A percentile compares a stretch with the other conserved stretches of the same genome.
These are phyloP conservation scores for Laticauda laticaudata DNA, from an alignment of 2,113 vertebrate genomes.

Conservation along the genomic window DNA sequence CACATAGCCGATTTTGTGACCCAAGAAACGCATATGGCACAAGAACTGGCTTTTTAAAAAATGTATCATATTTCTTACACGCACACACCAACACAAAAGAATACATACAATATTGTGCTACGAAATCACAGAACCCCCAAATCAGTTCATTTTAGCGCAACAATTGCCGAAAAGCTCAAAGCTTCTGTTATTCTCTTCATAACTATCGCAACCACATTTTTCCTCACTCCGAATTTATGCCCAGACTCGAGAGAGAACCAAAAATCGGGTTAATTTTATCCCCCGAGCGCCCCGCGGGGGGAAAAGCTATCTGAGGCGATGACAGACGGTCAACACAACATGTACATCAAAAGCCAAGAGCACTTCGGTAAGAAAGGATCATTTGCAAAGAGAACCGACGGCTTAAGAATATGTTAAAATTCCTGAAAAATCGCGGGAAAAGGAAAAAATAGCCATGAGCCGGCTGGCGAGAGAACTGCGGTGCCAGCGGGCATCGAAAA, in stretches of 20 bases:
- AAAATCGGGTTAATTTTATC: background rate
- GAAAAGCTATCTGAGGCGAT: background rate
- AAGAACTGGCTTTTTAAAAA: background rate
- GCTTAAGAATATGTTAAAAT: background rate
- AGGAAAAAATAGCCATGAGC: background rate
- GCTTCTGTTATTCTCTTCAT: background rate
- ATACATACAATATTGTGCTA: background rate
- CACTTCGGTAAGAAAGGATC: background rate
- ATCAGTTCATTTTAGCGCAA: background rate
- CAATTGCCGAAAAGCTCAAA: background rate
- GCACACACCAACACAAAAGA: background rate
- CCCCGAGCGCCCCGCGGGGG: background rate
- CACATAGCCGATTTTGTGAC: background rate
- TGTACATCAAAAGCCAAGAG: background rate
- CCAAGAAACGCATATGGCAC: background rate
- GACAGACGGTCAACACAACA: background rate
- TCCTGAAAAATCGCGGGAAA: background rate
- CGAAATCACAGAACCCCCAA: background rate
- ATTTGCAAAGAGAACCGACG: background rate
- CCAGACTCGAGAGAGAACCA: background rate
- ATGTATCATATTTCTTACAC: background rate
- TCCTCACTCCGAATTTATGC: background rate
- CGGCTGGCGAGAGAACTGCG: background rate
- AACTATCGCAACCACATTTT: background rate
- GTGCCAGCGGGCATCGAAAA: background rate